Percentiles rank a stretch among this genome's conserved stretches.
Evolutionary conservation across 1,140 invertebrate species (phyloP).

Genomic region (Drosophila sproati): DNA sequence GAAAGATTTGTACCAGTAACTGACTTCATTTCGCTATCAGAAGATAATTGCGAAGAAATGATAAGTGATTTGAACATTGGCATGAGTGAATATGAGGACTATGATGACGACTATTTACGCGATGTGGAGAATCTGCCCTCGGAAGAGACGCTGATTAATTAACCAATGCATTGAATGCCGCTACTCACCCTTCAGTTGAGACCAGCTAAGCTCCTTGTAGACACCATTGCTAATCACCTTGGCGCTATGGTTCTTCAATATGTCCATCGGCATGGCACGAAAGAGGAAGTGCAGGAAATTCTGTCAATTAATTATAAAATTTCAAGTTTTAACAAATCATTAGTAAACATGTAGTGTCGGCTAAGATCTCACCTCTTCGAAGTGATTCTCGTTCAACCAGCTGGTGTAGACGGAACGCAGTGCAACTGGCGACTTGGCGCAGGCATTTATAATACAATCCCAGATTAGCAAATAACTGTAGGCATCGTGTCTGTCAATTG

Average conservation of each 20-base stretch:
- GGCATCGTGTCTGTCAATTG: conserved; percentile 63
- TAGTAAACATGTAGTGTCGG: conserved; percentile 34
- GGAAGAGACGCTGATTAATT: conserved; percentile 41
- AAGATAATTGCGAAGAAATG: conserved; percentile 51
- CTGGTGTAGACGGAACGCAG: conserved; percentile 90
- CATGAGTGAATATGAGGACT: conserved; percentile 32
- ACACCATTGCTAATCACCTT: conserved; percentile 72
- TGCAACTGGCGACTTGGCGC: conserved; percentile 88
- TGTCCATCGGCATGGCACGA: conserved; percentile 80
- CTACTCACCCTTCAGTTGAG: conserved; percentile 73
- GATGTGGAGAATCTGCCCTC: conserved; percentile 25
- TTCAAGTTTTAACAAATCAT: conserved; percentile 54
- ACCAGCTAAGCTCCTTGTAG: conserved; percentile 69
- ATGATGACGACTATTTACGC: conserved; percentile 20
- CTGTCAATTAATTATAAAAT: conserved; percentile 59
- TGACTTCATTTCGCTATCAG: conserved; percentile 70
- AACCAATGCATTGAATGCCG: background rate
- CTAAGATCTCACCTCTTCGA: conserved; percentile 64
- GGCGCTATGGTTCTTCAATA: conserved; percentile 78
- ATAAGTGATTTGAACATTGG: conserved; percentile 26
- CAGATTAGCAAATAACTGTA: conserved; percentile 89
- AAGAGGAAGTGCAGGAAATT: conserved; percentile 81
- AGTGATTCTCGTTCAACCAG: conserved; percentile 87
- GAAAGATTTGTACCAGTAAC: conserved; percentile 71
- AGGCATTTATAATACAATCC: conserved; percentile 90